Evolutionary conservation across 2,888 invertebrate genomes (phyloP).

Genomic region (Brachypterus glaber): DNA sequence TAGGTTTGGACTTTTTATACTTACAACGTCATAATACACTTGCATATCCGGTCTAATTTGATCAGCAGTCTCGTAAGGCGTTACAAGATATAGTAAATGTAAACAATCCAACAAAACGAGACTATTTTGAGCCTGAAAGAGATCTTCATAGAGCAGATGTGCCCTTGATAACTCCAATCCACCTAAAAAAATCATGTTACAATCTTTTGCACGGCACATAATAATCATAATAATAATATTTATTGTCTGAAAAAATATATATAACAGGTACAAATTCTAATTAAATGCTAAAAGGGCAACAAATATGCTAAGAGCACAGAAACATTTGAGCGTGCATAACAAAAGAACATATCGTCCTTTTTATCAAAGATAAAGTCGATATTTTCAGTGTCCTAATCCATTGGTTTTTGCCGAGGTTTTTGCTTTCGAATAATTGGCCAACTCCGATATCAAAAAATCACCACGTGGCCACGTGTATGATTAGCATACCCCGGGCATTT

Average conservation of each 20-base stretch:
- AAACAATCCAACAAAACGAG: conserved; percentile 72
- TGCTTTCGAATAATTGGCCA: no score
- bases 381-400: no score
- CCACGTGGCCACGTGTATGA: no score
- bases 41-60: conserved; percentile 45
- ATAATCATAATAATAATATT: conserved; percentile 9
- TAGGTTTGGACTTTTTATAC: no score
- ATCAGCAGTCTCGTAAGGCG: conserved; percentile 61
- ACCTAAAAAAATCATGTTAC: conserved; percentile 45
- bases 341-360: no score
- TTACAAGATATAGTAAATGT: conserved; percentile 81
- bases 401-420: no score
- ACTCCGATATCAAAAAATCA: no score
- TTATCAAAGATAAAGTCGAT: not conserved
- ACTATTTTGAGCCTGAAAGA: conserved; percentile 60
- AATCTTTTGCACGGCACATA: no score
- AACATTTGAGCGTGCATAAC: no score
- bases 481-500: no score
- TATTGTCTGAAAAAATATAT: conserved; percentile 7
- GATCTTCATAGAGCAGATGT: conserved; percentile 61
- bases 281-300: no score
- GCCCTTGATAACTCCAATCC: conserved; percentile 68
- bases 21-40: conserved; percentile 54
- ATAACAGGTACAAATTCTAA: conserved; percentile 10
- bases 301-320: no score